These are phyloP conservation scores for Synergus umbraculus DNA, from an alignment of 2,888 invertebrate species.

Conservation along the genomic window DNA sequence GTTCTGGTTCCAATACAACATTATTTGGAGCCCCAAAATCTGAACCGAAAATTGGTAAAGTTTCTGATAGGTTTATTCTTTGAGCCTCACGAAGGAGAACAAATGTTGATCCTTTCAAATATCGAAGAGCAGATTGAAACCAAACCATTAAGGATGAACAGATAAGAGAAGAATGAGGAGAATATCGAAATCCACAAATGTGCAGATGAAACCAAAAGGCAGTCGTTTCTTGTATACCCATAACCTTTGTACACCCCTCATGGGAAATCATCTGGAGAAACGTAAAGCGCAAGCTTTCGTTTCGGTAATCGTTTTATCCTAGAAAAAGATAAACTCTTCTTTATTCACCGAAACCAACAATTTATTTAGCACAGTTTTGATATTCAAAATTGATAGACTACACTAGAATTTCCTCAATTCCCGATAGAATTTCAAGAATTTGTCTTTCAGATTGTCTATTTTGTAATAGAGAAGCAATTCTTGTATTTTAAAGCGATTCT, in stretches of 20 bases:
- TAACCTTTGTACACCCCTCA: neutral
- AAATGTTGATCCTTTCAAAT: neutral
- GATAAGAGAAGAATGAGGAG: neutral
- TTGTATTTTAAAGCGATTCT: neutral
- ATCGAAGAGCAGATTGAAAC: neutral
- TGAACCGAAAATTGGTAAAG: neutral
- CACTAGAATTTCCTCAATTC: neutral
- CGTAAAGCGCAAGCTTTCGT: constrained; percentile 21
- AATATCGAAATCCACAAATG: constrained; percentile 26
- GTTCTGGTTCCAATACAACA: too few species aligned
- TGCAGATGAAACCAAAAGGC: constrained; percentile 22
- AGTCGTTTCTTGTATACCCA: neutral
- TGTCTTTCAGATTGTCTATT: neutral
- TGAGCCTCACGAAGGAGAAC: neutral
- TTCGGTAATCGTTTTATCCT: constrained; percentile 25
- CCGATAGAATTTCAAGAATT: neutral
- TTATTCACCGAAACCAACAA: neutral
- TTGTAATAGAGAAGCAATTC: too few species aligned
- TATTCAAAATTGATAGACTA: neutral
- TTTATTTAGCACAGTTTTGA: neutral
- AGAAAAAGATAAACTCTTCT: constrained; percentile 17
- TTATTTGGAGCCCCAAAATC: neutral
- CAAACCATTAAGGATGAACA: neutral
- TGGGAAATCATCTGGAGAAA: constrained; percentile 34
- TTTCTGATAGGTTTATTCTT: neutral